Evolutionary conservation across 2,797 vertebrate genomes (phyloP), one percentile per base, ranked within the genome.

Genomic region (Echiichthys vipera): DNA sequence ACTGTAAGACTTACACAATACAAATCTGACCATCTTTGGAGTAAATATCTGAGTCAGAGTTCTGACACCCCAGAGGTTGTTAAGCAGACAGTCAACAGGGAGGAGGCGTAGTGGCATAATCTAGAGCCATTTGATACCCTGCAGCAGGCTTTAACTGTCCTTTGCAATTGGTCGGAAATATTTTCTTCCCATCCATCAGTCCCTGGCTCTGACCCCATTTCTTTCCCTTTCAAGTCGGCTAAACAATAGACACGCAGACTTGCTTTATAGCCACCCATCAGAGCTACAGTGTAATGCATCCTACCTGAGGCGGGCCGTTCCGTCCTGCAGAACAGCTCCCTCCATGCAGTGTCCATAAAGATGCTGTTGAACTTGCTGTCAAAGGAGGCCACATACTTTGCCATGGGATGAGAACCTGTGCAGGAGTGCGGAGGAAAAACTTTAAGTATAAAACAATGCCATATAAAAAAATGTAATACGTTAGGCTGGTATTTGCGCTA

Each of bases 261-360:
- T 20, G 53, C 71, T 67, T 46, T 78, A 61, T 3, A 66, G 70
- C 45, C 71, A 20, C n/a, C 76, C 29, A 71, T 14, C 50, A 37
- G 67, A 65, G 75, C 46, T 12, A 30, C n/a, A n/a, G n/a, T n/a
- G n/a, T n/a, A n/a, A n/a, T 5, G 17, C 27, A 7, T 67, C 84
- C 24, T 86, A 96, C 95, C 95, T 92, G 95, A 90, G 50, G 91
- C 22, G 13, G 95, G 95, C 45, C 94, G 92, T 54, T 96, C 95
- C 6, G 93, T 90, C 86, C 94, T 90, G 84, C 93, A 91, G 83
- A 96, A 96, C 88, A 95, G 84, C 69, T 96, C 95, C 88, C 95
- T 93, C 95, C 95, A 96, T 0, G 93, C 93, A 0, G 94, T 90
- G 83, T 96, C 95, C 94, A 96, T 93, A 78, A 96, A 96, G 89